Evolutionary conservation across 2,113 vertebrate genomes (phyloP).

Genomic region (Elachura formosa): DNA sequence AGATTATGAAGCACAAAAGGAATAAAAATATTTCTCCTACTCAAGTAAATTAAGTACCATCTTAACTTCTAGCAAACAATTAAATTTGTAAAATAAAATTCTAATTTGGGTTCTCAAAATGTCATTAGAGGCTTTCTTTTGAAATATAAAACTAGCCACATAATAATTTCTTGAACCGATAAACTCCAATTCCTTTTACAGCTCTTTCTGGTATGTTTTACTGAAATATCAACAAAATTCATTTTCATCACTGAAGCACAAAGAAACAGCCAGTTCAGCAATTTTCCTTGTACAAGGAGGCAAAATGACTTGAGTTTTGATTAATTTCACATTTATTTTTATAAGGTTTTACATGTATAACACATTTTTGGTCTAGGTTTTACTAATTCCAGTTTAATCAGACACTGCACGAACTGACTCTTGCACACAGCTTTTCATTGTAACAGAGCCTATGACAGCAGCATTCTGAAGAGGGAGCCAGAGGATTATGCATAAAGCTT

Average conservation of each 20-base stretch:
- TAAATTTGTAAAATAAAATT: neutral
- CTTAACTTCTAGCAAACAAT: neutral
- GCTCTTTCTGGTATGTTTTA: neutral
- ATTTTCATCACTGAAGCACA: neutral
- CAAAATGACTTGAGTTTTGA: neutral
- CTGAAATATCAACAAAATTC: neutral
- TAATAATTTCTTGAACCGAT: neutral
- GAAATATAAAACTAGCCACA: neutral
- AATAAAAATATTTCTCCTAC: neutral
- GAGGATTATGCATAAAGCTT: neutral
- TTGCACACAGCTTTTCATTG: neutral
- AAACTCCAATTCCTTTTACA: neutral
- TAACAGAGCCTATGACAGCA: neutral
- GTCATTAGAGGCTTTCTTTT: neutral
- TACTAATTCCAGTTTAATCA: neutral
- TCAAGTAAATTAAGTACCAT: neutral
- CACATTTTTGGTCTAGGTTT: neutral
- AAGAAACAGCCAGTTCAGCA: neutral
- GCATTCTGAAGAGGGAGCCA: conserved; percentile 50
- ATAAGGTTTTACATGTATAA: neutral
- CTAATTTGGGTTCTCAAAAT: neutral
- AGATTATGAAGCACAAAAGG: neutral
- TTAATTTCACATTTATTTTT: neutral
- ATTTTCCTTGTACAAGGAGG: neutral
- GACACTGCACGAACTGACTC: neutral